Evolutionary conservation across 2,888 invertebrate species (phyloP).

Genomic region (Ophraella communa): DNA sequence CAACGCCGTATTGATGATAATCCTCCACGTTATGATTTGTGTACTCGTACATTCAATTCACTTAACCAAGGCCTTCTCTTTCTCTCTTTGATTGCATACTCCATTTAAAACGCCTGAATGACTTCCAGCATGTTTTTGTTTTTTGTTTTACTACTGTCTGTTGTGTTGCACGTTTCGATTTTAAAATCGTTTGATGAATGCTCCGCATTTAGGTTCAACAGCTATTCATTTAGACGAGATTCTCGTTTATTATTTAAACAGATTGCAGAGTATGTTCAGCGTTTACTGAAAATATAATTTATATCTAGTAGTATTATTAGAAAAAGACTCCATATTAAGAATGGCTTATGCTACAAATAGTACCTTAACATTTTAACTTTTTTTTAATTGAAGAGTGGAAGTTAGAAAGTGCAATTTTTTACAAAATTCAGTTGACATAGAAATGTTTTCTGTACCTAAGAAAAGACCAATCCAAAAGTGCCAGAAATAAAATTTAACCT

Average conservation of each 20-base stretch:
- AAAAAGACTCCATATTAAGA: too few relatives aligned
- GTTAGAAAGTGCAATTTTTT: too few relatives aligned
- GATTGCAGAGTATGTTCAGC: constrained; percentile 2
- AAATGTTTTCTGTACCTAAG: too few relatives aligned
- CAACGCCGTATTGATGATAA: constrained; percentile 16
- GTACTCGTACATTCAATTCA: constrained; percentile 12
- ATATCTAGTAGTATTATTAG: too few relatives aligned
- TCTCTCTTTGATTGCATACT: constrained; percentile 21
- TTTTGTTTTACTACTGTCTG: constrained; percentile 19
- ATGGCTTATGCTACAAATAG: too few relatives aligned
- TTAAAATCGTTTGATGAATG: constrained; percentile 11
- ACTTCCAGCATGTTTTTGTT: constrained; percentile 15
- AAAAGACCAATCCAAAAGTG: too few relatives aligned
- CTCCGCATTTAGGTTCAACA: not conserved
- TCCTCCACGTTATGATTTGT: constrained; percentile 22
- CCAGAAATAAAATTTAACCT: too few relatives aligned
- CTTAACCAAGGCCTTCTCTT: constrained; percentile 19
- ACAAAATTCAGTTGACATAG: too few relatives aligned
- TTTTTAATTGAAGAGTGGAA: too few relatives aligned
- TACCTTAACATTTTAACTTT: too few relatives aligned
- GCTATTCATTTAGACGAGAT: not conserved
- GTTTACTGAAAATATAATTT: too few relatives aligned
- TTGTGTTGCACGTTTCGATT: constrained; percentile 11
- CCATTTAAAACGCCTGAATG: constrained; percentile 28
- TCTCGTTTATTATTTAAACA: not conserved